These are phyloP conservation scores for Ceratina calcarata DNA, from an alignment of 1,140 invertebrate species.

Conservation along the genomic window DNA sequence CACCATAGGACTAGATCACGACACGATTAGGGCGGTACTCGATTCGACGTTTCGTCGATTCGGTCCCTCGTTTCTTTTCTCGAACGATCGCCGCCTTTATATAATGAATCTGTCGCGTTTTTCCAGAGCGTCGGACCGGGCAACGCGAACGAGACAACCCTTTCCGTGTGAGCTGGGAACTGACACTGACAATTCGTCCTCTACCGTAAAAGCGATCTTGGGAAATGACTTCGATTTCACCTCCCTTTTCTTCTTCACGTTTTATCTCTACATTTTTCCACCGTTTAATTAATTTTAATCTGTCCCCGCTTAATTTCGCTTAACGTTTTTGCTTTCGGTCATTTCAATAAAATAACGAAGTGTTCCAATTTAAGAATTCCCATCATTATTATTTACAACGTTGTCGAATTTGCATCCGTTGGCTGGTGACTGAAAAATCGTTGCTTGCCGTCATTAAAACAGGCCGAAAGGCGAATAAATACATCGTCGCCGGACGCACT, in stretches of 20 bases:
- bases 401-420: conserved; percentile 13
- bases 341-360: neutral
- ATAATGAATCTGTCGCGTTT: conserved; percentile 55
- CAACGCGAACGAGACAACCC: conserved; percentile 61
- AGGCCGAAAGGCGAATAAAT: conserved; percentile 29
- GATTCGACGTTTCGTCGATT: conserved; percentile 67
- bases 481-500: conserved; percentile 1
- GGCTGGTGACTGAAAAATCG: conserved; percentile 28
- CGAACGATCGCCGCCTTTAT: conserved; percentile 53
- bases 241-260: neutral
- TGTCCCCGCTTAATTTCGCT: no score
- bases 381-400: conserved; percentile 17
- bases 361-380: neutral
- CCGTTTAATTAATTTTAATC: conserved; percentile 29
- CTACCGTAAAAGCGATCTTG: conserved; percentile 1
- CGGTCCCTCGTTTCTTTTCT: conserved; percentile 59
- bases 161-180: conserved; percentile 55
- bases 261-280: neutral
- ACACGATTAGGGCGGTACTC: conserved; percentile 68
- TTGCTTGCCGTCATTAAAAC: conserved; percentile 39
- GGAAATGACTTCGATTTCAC: conserved; percentile 1
- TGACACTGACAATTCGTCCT: conserved; percentile 40
- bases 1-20: conserved; percentile 65
- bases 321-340: neutral
- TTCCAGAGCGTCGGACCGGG: conserved; percentile 24